A percentile compares a stretch with the other conserved stretches of the same genome.
These are phyloP conservation scores for Meghimatium bilineatum DNA, from an alignment of 2,888 invertebrate genomes.

Conservation along the genomic window DNA sequence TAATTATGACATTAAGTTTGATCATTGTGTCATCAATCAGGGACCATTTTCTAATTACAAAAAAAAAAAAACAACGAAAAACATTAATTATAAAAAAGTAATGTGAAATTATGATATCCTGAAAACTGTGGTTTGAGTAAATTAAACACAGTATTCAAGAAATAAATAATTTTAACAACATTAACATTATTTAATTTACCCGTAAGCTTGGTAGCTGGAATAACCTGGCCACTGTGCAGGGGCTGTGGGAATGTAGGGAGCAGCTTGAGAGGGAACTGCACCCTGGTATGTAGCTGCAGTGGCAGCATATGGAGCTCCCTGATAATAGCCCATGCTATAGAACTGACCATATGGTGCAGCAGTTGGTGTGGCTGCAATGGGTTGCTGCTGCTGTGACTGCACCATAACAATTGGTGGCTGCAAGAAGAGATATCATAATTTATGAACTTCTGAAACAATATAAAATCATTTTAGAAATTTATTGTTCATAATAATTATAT, in stretches of 20 bases:
- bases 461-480: too few relatives aligned
- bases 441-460: too few relatives aligned
- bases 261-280: conserved; percentile 53
- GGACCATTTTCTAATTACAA: too few relatives aligned
- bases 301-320: conserved; percentile 51
- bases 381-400: conserved; percentile 54
- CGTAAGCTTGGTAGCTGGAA: conserved; percentile 52
- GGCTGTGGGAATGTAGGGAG: conserved; percentile 52
- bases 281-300: conserved; percentile 48
- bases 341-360: conserved; percentile 59
- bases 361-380: conserved; percentile 53
- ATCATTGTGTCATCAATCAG: too few relatives aligned
- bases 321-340: conserved; percentile 69
- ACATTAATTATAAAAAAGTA: too few relatives aligned
- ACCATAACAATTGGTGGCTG: conserved; percentile 40
- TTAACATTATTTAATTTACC: conserved; percentile 16
- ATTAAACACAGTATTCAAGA: too few relatives aligned
- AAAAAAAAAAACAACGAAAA: too few relatives aligned
- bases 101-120: too few relatives aligned
- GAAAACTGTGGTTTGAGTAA: too few relatives aligned
- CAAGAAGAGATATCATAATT: not conserved
- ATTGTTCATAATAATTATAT: too few relatives aligned
- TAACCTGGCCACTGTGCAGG: conserved; percentile 51
- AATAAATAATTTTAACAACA: too few relatives aligned
- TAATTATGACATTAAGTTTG: too few relatives aligned